Percentiles rank a stretch among this genome's conserved stretches.
Conservation (phyloP, 2,888 invertebrate genomes). For the Aleiodes testaceus region DNA sequence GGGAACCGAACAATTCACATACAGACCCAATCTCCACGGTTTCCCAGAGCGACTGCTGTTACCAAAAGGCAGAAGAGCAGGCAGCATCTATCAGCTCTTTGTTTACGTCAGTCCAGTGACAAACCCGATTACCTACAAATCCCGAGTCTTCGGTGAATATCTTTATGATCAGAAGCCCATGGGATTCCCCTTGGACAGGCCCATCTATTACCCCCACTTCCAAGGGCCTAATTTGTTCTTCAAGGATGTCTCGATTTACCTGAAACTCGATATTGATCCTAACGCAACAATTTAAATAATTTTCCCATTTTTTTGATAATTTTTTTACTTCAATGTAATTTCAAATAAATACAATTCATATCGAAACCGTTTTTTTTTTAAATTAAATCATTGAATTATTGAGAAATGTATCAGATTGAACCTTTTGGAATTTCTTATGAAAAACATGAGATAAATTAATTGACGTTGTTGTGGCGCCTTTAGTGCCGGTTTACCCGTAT, state of each 20-base stretch:
- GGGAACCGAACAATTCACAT: conserved; percentile 74
- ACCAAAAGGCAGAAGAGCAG: conserved; percentile 81
- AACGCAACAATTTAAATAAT: conserved; percentile 55
- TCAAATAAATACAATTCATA: too few species aligned
- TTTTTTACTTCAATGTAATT: too few species aligned
- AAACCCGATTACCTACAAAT: conserved; percentile 73
- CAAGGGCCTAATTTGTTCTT: conserved; percentile 81
- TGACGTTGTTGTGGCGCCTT: conserved; percentile 27
- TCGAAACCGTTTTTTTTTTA: too few species aligned
- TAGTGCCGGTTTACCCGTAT: conserved; percentile 45
- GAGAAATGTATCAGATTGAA: too few species aligned
- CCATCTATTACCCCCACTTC: conserved; percentile 76
- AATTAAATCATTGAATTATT: too few species aligned
- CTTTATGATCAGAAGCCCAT: conserved; percentile 78
- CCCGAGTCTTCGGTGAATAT: conserved; percentile 66
- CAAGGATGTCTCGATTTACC: conserved; percentile 79
- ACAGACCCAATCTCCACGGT: conserved; percentile 74
- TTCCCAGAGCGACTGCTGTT: conserved; percentile 83
- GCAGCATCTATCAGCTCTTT: conserved; percentile 80
- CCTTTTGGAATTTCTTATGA: too few species aligned
- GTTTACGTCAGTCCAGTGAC: conserved; percentile 77
- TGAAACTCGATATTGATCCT: conserved; percentile 74
- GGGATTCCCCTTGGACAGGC: conserved; percentile 85
- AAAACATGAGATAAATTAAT: conserved; percentile 3
- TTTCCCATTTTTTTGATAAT: not conserved